Evolutionary conservation across 2,113 vertebrate species (phyloP).

Genomic region (Perca flavescens): DNA sequence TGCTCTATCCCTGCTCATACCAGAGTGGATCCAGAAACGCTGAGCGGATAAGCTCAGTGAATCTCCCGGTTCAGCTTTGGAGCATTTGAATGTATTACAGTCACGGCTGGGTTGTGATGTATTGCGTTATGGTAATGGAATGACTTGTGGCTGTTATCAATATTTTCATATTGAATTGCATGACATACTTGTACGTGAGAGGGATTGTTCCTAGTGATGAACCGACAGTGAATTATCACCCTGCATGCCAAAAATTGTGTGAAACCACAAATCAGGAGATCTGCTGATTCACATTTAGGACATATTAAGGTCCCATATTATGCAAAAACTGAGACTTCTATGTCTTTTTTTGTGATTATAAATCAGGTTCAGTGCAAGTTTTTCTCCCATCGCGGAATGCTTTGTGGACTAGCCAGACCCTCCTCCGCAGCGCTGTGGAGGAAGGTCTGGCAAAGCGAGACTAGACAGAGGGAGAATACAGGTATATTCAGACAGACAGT

Average conservation of each 20-base stretch:
- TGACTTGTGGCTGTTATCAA: neutral
- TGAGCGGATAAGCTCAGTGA: slow-evolving; percentile 10
- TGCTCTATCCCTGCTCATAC: neutral
- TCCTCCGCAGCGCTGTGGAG: too few species aligned
- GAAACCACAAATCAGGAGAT: neutral
- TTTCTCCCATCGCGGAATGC: too few species aligned
- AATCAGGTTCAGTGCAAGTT: too few species aligned
- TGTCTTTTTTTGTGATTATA: too few species aligned
- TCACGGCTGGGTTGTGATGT: neutral
- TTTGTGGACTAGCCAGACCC: too few species aligned
- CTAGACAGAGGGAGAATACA: too few species aligned
- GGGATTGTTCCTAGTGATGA: neutral
- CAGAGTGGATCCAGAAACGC: slow-evolving; percentile 10
- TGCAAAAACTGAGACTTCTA: too few species aligned
- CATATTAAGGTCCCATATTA: neutral
- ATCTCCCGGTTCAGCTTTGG: neutral
- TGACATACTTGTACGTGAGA: neutral
- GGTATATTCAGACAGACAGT: too few species aligned
- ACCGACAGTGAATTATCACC: too few species aligned
- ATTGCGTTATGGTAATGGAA: neutral
- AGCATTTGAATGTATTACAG: neutral
- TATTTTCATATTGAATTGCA: neutral
- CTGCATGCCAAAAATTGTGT: neutral
- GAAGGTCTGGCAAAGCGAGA: too few species aligned
- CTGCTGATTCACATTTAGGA: neutral